Conservation (phyloP, 92 coral and sea anemone species). For the Chrysogorgia sp. region DNA sequence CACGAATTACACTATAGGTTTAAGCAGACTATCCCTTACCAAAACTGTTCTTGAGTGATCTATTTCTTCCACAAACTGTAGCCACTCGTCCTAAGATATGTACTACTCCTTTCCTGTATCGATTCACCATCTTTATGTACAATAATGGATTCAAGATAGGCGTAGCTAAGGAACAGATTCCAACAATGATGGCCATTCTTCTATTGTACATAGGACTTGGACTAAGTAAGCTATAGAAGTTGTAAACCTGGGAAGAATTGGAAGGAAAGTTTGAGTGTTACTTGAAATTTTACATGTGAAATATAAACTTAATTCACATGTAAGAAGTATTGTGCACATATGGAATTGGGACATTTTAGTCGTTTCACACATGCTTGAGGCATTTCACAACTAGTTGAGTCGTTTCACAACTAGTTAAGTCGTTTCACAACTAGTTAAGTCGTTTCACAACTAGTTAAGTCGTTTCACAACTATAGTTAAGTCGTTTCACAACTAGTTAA, state of each 20-base stretch:
- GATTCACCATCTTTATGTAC: conserved; percentile 85
- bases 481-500: too few relatives aligned
- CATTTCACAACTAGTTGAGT: too few relatives aligned
- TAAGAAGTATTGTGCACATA: too few relatives aligned
- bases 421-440: too few relatives aligned
- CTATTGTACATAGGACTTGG: conserved; percentile 57
- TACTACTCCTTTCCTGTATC: conserved; percentile 82
- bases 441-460: too few relatives aligned
- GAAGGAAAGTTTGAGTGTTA: not conserved
- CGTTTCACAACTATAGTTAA: too few relatives aligned
- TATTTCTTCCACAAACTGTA: not conserved
- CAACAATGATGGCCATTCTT: conserved; percentile 71
- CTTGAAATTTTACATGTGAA: not conserved
- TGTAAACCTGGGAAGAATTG: conserved; percentile 56
- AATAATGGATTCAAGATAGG: conserved; percentile 87
- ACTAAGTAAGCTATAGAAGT: conserved; percentile 71
- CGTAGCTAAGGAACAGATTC: conserved; percentile 75
- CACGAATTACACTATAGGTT: too few relatives aligned
- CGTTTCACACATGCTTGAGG: too few relatives aligned
- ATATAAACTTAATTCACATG: not conserved
- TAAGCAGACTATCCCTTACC: not conserved
- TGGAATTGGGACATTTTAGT: too few relatives aligned
- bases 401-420: too few relatives aligned
- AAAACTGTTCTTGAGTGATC: not conserved
- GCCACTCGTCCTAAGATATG: conserved; percentile 48